Base-by-base conservation (phyloP, 1,140 invertebrate species). In the Solenopsis fugax region DNA sequence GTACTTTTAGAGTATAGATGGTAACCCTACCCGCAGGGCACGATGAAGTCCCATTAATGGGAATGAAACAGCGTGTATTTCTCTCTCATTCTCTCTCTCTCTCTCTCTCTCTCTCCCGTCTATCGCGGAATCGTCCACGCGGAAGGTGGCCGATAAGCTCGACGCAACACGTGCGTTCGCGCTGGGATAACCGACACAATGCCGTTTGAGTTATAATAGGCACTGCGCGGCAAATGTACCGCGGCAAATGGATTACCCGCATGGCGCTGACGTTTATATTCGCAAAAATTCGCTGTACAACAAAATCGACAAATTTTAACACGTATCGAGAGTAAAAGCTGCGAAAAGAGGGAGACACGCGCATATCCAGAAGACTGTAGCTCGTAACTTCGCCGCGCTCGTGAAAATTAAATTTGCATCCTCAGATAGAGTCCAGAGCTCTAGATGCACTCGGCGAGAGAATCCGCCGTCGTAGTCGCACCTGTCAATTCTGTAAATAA, bases 161-260 rank as follows among this genome's bases (percentile, higher is more conserved):
- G 64, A 48, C 37, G 78, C 64, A 71, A 81, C 78, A 81, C 65
- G 78, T 81, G 52, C 65, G 21, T 58, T 54, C 41, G 24, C 45
- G 50, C 24, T 37, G 65, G 29, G 52, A 81, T 41, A 67, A 21
- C 37, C 65, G 77, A 69, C 21, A 54, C 50, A 71, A 71, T 56
- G 78, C 50, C 64, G 21, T 45, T 56, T 58, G 78, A 81, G 50
- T 71, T 56, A 81, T 81, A 71, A 71, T 56, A 56, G 76, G n/a
- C 29, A 52, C 21, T 41, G 21, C 48, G 34, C 48, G 64, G 62
- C 62, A 80, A 80, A 81, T 71, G 78, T 71, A 71, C 29, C 77
- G 48, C 62, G 65, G 65, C 52, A 67, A 67, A 80, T 67, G 62
- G 78, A 41, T 69, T 54, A 24, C 50, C 29, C 77, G 64, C 16